phyloP scores from a whole-genome alignment of 2,888 invertebrate genomes.

The Deladenus siricidicola region DNA sequence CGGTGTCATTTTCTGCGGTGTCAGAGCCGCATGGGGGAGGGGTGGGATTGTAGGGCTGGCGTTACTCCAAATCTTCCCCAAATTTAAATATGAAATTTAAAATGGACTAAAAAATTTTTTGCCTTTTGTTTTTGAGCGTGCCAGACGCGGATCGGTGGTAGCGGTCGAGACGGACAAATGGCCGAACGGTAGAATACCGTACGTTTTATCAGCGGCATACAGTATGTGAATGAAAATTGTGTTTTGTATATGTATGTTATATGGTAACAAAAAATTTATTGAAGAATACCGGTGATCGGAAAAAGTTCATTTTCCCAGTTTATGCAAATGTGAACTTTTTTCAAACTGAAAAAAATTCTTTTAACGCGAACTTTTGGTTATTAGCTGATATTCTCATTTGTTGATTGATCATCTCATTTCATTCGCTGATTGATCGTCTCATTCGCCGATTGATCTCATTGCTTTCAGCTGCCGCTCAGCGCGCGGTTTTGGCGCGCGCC shows the following conservation, averaged over 20 bases:
- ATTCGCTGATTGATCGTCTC: too few relatives aligned
- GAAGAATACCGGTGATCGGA: too few relatives aligned
- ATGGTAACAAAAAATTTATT: neutral
- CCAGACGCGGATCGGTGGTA: conserved; percentile 39
- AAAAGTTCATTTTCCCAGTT: conserved; percentile 5
- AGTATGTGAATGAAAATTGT: conserved; percentile 33
- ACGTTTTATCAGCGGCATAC: conserved; percentile 47
- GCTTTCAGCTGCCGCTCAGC: conserved; percentile 43
- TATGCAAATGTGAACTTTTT: neutral
- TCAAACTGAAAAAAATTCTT: too few relatives aligned
- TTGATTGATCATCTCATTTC: too few relatives aligned
- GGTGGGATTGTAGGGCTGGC: too few relatives aligned
- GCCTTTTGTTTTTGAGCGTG: conserved; percentile 7
- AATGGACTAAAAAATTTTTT: neutral
- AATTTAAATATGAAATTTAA: neutral
- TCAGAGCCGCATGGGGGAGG: too few relatives aligned
- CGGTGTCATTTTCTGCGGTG: too few relatives aligned
- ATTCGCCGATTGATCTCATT: too few relatives aligned
- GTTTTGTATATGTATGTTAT: neutral
- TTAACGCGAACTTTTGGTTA: too few relatives aligned
- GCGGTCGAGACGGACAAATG: conserved; percentile 51
- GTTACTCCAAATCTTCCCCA: too few relatives aligned
- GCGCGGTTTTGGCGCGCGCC: conserved; percentile 58
- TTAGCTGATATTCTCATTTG: too few relatives aligned
- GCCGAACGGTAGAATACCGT: conserved; percentile 50